These are phyloP conservation scores for Gymnobelideus leadbeateri DNA, from an alignment of 2,113 vertebrate species.

Conservation along the genomic window DNA sequence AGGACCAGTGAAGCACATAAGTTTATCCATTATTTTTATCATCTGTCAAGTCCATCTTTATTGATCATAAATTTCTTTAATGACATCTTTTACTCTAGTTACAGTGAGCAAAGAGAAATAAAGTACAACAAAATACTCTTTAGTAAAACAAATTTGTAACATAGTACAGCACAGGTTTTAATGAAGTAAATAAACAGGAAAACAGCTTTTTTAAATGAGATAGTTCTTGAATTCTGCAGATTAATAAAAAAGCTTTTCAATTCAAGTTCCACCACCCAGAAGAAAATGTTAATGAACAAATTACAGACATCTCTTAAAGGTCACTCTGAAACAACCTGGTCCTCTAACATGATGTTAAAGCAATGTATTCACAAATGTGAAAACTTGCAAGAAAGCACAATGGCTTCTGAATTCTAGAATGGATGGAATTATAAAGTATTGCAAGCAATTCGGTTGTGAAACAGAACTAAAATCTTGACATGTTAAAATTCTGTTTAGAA, in stretches of 20 bases:
- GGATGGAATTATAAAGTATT: neutral
- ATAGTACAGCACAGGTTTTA: neutral
- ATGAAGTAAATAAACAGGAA: neutral
- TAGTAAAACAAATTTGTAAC: neutral
- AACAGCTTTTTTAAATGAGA: neutral
- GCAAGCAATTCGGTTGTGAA: neutral
- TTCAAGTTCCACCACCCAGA: neutral
- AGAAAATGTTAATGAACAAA: neutral
- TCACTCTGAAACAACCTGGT: neutral
- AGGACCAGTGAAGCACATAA: neutral
- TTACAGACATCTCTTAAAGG: neutral
- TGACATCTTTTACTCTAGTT: neutral
- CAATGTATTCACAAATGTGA: neutral
- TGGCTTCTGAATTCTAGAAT: neutral
- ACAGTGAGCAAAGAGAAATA: neutral
- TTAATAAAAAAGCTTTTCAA: neutral
- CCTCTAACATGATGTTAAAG: neutral
- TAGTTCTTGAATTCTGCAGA: neutral
- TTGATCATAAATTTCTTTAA: neutral
- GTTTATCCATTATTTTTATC: neutral
- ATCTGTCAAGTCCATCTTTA: neutral
- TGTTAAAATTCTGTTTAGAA: neutral
- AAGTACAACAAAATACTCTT: neutral
- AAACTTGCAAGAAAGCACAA: neutral
- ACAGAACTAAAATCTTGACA: neutral